Conservation (phyloP, 1,140 invertebrate species). For the Propsilocerus akamusi region DNA sequence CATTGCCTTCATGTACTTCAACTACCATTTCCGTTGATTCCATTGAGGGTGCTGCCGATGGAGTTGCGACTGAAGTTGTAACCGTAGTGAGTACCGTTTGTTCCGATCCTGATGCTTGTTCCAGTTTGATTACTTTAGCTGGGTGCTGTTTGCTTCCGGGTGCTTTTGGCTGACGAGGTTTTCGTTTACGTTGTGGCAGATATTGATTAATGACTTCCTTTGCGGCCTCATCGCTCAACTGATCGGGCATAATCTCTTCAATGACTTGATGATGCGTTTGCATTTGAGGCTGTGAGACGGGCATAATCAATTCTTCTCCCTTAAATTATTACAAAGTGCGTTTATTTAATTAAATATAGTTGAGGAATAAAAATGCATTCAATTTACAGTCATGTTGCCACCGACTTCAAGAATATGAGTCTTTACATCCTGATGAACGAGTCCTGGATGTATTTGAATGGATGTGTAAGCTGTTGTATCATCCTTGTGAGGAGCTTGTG, state of each 20-base stretch:
- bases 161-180: conserved; percentile 22
- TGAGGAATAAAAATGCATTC: neutral
- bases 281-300: conserved; percentile 21
- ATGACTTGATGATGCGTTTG: conserved; percentile 19
- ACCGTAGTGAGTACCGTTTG: neutral
- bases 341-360: neutral
- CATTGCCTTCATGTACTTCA: neutral
- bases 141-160: conserved; percentile 18
- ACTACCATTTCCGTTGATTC: neutral
- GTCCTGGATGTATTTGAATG: conserved; percentile 26
- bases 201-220: conserved; percentile 26
- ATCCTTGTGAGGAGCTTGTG: conserved; percentile 25
- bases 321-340: neutral
- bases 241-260: conserved; percentile 17
- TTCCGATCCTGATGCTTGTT: conserved; percentile 1
- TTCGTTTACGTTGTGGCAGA: conserved; percentile 25
- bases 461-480: conserved; percentile 20
- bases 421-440: conserved; percentile 20
- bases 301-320: conserved; percentile 23
- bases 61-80: neutral
- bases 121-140: neutral
- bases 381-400: neutral
- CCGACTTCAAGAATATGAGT: conserved; percentile 4
- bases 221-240: conserved; percentile 13
- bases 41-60: neutral